phyloP scores from a whole-genome alignment of 2,797 vertebrate species.

The Hemibagrus guttatus region DNA sequence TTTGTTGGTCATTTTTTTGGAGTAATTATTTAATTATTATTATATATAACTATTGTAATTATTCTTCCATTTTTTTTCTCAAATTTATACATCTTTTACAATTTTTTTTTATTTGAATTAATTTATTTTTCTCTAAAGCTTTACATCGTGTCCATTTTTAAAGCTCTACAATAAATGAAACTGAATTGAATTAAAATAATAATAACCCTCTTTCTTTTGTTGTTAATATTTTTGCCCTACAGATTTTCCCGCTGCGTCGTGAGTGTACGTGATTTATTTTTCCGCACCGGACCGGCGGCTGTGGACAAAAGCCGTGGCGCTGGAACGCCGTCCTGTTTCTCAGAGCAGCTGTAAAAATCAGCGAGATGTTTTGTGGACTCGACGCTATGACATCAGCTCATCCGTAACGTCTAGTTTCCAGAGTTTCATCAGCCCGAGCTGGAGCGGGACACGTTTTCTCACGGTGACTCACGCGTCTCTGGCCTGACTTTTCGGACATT shows the following conservation, averaged over 20 bases:
- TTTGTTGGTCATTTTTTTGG: not conserved
- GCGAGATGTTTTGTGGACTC: not conserved
- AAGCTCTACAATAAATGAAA: too few relatives aligned
- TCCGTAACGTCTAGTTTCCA: slow-evolving; percentile 38
- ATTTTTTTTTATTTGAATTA: too few relatives aligned
- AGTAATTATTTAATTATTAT: too few relatives aligned
- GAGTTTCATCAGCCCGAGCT: slow-evolving; percentile 20
- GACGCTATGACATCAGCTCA: slow-evolving; percentile 43
- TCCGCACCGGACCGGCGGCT: not conserved
- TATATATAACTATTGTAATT: too few relatives aligned
- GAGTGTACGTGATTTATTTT: not conserved
- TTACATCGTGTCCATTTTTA: too few relatives aligned
- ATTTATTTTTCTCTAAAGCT: too few relatives aligned
- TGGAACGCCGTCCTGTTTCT: not conserved
- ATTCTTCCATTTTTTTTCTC: too few relatives aligned
- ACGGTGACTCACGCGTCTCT: not conserved
- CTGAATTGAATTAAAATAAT: not conserved
- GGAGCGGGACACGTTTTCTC: not conserved
- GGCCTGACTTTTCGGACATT: not conserved
- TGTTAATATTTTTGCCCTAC: not conserved
- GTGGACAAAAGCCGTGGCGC: not conserved
- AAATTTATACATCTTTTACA: too few relatives aligned
- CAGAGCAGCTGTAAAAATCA: not conserved
- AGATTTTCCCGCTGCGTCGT: not conserved
- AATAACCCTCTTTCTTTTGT: not conserved